Base-by-base conservation (phyloP, 2,113 vertebrate genomes). In the Astatotilapia flaviijosephi region DNA sequence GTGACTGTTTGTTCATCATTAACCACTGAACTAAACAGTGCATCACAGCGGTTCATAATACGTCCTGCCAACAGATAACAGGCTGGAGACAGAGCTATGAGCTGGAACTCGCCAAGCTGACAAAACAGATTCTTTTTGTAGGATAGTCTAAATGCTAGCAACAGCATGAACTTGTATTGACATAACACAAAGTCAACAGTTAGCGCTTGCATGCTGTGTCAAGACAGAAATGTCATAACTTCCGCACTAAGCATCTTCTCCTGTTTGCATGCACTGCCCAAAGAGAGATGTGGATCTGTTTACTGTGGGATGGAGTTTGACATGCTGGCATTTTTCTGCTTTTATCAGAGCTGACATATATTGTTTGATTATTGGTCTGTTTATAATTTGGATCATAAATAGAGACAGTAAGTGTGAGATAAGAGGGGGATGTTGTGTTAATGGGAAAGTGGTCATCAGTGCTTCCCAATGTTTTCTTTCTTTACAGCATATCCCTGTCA, bases 181-280 rank as follows among this genome's bases (percentile, higher is more conserved):
- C 86, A 89, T 5, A 42, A 70, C 26, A 19, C 89, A 88, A 83
- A 91, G 83, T 53, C 93, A 94, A 94, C 93, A 88, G 87, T 87
- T 80, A 40, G 88, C 56, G 0, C 82, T 65, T 21, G 8, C 5
- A 11, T 51, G 60, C 6, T 49, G 58, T 9, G 56, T 80, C 75
- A 80, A 79, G 85, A 91, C 90, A 90, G 86, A 82, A 85, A 86
- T 85, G 86, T 85, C 83, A 92, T 87, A 88, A 33, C 68, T 82
- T 40, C n/a, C 7, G 17, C 21, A 6, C 62, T 45, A 65, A 85
- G 79, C 73, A 8, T 79, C 79, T 49, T 31, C 58, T 68, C 35
- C 81, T 21, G 42, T 56, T 65, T 84, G 55, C 60, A 40, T 37
- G 33, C 45, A 9, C 60, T n/a, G 83, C 49, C 77, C 77, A 88